Evolutionary conservation across 2,113 vertebrate species (phyloP), one percentile per base, ranked within the genome.

Genomic region (Capreolus pygargus): DNA sequence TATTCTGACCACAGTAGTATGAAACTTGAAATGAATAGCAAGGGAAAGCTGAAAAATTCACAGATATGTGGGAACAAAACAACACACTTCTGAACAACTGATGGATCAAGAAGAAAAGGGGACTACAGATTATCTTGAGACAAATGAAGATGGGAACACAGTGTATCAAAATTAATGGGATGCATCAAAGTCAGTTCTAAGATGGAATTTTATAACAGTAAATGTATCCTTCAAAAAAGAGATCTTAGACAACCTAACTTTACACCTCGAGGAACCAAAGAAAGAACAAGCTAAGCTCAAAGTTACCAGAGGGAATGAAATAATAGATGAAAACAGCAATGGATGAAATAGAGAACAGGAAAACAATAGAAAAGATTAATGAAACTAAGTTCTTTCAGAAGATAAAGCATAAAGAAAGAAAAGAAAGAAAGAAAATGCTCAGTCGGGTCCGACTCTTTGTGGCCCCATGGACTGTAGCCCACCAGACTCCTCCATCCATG

Each of bases 21-120:
- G 85, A 88, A 81, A 87, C 54, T 81, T 92, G 87, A 95, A 95
- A 86, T 95, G 55, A 67, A 15, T 82, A 87, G 47, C 33, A 92
- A n/a, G 50, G 70, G 36, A 79, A 92, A 81, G 47, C 25, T 92
- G 50, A 19, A 39, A 81, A 87, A 94, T 64, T 81, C 45, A 86
- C 12, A 52, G 58, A 21, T 87, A 52, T 10, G 11, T 81, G 19
- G 27, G 50, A 87, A 27, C 2, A 30, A 86, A 70, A 52, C 86
- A 52, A 6, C 82, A 58, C 25, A 43, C 50, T 76, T 82, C 25
- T 67, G 70, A 81, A 92, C 43, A 67, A 58, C 17, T 2, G 27
- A 27, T 15, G 58, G 52, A 57, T 92, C 58, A 70, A 50, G 33
- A 67, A 39, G 47, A 95, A 91, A 47, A 76, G 67, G 55, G 36